Conservation (phyloP, 1,140 invertebrate species). For the Temnothorax longispinosus region DNA sequence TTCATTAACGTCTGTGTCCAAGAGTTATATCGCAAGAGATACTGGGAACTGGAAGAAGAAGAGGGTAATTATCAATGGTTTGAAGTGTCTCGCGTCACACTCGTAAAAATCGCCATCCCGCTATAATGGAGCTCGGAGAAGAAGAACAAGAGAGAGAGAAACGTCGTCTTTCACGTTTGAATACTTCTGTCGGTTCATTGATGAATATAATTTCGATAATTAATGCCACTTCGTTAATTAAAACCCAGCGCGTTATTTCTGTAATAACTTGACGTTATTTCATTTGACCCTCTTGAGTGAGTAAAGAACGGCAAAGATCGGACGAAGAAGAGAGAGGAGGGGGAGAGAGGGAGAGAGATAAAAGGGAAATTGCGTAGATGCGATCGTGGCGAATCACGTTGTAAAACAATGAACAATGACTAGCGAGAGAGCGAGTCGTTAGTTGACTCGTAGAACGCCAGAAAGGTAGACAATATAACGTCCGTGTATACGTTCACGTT, state of each 20-base stretch:
- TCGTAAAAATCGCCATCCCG: slow-evolving; percentile 25
- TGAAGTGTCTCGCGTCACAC: not conserved
- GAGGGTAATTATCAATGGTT: slow-evolving; percentile 10
- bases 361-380: slow-evolving; percentile 46
- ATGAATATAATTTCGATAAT: slow-evolving; percentile 11
- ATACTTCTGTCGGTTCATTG: not conserved
- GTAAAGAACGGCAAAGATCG: not conserved
- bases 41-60: not conserved
- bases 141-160: too few species aligned
- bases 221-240: not conserved
- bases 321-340: not conserved
- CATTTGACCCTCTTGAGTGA: slow-evolving; percentile 2
- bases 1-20: not conserved
- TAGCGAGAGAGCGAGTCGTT: slow-evolving; percentile 37
- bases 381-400: slow-evolving; percentile 30
- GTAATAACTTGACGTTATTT: slow-evolving; percentile 7
- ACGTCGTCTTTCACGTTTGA: not conserved
- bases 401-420: slow-evolving; percentile 53
- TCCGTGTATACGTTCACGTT: slow-evolving; percentile 5
- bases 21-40: not conserved
- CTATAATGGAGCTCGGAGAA: not conserved
- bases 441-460: slow-evolving; percentile 14
- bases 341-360: not conserved
- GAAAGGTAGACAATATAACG: slow-evolving; percentile 7
- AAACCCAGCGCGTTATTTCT: not conserved